Conservation (phyloP, 1,140 invertebrate species). For the Tachypleus tridentatus region DNA sequence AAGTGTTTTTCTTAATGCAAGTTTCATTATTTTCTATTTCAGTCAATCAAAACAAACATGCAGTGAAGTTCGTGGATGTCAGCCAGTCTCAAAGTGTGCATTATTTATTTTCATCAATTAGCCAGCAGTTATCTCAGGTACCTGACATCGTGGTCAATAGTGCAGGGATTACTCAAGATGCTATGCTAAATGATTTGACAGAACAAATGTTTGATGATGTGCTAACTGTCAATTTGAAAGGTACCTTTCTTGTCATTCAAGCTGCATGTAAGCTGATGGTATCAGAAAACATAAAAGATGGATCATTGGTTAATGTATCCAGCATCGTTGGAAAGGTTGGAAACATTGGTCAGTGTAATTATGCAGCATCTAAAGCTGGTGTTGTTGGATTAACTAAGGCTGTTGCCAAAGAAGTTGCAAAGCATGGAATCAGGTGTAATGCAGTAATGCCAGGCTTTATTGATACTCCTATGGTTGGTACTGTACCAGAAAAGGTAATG, state of each 20-base stretch:
- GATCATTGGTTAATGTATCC: slow-evolving; percentile 73
- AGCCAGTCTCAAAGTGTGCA: slow-evolving; percentile 45
- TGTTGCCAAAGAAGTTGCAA: slow-evolving; percentile 70
- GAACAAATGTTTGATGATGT: slow-evolving; percentile 68
- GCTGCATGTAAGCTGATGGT: slow-evolving; percentile 20
- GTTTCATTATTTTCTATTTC: too few relatives aligned
- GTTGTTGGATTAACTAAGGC: slow-evolving; percentile 72
- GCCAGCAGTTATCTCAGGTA: slow-evolving; percentile 45
- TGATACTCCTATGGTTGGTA: slow-evolving; percentile 62
- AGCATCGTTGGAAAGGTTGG: slow-evolving; percentile 75
- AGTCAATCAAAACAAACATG: slow-evolving; percentile 9
- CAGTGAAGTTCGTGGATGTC: slow-evolving; percentile 52
- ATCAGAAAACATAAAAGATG: slow-evolving; percentile 18
- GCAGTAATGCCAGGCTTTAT: slow-evolving; percentile 75
- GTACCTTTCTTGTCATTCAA: slow-evolving; percentile 30
- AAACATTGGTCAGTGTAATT: slow-evolving; percentile 79
- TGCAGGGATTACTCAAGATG: slow-evolving; percentile 76
- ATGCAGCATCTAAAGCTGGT: slow-evolving; percentile 77
- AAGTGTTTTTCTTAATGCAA: too few relatives aligned
- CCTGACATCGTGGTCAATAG: slow-evolving; percentile 71
- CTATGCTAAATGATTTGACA: slow-evolving; percentile 63
- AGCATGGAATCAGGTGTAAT: slow-evolving; percentile 53
- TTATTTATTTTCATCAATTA: slow-evolving; percentile 40
- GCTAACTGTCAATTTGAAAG: slow-evolving; percentile 76
- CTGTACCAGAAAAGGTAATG: slow-evolving; percentile 65